Conservation (phyloP, 2,888 invertebrate genomes). For the Molorchus minor region DNA sequence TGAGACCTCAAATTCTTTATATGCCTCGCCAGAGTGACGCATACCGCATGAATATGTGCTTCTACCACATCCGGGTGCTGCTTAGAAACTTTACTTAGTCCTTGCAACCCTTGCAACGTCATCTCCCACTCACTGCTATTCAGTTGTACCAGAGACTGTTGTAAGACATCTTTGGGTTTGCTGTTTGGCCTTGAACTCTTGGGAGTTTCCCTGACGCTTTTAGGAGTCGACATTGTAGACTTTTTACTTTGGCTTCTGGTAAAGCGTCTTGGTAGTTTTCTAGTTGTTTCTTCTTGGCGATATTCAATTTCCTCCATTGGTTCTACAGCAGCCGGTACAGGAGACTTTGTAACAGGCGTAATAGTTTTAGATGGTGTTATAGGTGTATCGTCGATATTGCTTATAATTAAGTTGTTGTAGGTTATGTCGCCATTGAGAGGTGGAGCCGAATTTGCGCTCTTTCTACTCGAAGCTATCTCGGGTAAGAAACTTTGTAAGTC, state of each 20-base stretch:
- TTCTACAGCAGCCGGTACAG: too few species aligned
- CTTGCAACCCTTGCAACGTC: constrained; percentile 74
- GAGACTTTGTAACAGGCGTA: constrained; percentile 43
- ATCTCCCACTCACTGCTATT: constrained; percentile 84
- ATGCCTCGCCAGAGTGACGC: constrained; percentile 77
- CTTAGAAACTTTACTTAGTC: constrained; percentile 73
- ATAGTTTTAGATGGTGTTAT: constrained; percentile 37
- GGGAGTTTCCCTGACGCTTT: constrained; percentile 30
- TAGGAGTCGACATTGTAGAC: constrained; percentile 44
- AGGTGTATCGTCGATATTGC: constrained; percentile 37
- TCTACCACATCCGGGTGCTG: constrained; percentile 73
- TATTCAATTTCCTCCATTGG: constrained; percentile 19
- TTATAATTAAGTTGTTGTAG: constrained; percentile 27
- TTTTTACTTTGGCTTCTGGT: constrained; percentile 40
- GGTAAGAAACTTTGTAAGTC: constrained; percentile 53
- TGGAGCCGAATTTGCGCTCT: constrained; percentile 58
- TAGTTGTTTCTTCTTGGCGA: constrained; percentile 30
- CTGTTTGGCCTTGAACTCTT: constrained; percentile 46
- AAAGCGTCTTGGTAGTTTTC: constrained; percentile 46
- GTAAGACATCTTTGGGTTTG: constrained; percentile 72
- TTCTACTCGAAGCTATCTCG: constrained; percentile 50
- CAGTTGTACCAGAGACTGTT: constrained; percentile 71
- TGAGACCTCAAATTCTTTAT: constrained; percentile 92
- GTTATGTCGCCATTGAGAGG: constrained; percentile 48
- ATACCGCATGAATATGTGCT: constrained; percentile 74